phyloP scores from a whole-genome alignment of 2,113 vertebrate genomes.

The Rhinolophus ferrumequinum region DNA sequence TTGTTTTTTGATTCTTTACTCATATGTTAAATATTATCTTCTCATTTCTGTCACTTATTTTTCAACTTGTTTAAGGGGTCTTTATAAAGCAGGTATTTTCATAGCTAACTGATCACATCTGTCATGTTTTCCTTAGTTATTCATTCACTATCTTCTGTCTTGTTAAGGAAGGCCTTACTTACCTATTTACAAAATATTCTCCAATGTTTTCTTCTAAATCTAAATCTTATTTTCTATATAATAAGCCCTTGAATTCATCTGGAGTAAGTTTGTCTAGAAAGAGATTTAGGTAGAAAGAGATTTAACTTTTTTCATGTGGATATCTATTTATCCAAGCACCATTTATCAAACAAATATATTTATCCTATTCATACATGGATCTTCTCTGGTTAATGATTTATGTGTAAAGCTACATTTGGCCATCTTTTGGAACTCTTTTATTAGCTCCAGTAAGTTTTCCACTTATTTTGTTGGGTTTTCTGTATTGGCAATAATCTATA shows the following conservation, averaged over 20 bases:
- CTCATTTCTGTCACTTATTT: conserved; percentile 9
- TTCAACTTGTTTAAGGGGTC: background rate
- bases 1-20: background rate
- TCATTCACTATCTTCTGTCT: background rate
- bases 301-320: background rate
- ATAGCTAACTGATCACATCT: background rate
- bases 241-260: background rate
- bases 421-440: background rate
- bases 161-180: background rate
- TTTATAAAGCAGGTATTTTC: background rate
- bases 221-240: background rate
- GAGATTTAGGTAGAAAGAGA: background rate
- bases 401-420: background rate
- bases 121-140: background rate
- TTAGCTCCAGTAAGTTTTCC: background rate
- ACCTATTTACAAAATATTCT: background rate
- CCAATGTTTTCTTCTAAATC: background rate
- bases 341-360: background rate
- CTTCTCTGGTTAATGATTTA: background rate
- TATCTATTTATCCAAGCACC: background rate
- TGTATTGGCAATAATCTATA: background rate
- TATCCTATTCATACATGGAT: background rate
- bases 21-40: background rate
- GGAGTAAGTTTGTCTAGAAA: background rate
- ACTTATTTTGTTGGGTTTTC: background rate